These are phyloP conservation scores for Caprella mutica DNA, from an alignment of 2,888 invertebrate genomes.

Conservation along the genomic window DNA sequence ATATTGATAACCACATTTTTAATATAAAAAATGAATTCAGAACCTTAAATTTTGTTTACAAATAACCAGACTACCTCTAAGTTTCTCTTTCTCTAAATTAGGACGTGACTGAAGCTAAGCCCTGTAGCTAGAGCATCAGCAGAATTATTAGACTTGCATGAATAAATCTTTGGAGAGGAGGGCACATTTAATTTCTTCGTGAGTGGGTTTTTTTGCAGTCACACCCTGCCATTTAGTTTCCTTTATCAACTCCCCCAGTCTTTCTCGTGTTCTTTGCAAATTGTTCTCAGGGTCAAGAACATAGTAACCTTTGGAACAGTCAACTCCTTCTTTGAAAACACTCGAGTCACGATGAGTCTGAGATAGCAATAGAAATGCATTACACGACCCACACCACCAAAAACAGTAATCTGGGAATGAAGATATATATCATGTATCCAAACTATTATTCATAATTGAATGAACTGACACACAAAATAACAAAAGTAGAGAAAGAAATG, in stretches of 20 bases:
- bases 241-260: constrained; percentile 48
- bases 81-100: no score
- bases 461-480: no score
- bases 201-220: constrained; percentile 48
- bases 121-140: no score
- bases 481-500: no score
- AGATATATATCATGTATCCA: no score
- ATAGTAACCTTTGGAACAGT: constrained; percentile 42
- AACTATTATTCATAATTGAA: no score
- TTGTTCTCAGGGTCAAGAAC: constrained; percentile 61
- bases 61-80: no score
- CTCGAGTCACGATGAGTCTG: constrained; percentile 1
- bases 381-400: neutral
- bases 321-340: constrained; percentile 16
- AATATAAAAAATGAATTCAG: no score
- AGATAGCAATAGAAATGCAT: neutral
- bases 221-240: constrained; percentile 52
- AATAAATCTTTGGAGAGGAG: constrained; percentile 52
- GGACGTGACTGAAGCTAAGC: no score
- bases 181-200: constrained; percentile 47
- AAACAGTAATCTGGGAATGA: neutral
- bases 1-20: no score
- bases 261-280: constrained; percentile 52
- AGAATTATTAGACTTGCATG: no score
- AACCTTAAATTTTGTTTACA: no score